phyloP scores from a whole-genome alignment of 2,797 vertebrate genomes.

The Lacerta viridis region DNA sequence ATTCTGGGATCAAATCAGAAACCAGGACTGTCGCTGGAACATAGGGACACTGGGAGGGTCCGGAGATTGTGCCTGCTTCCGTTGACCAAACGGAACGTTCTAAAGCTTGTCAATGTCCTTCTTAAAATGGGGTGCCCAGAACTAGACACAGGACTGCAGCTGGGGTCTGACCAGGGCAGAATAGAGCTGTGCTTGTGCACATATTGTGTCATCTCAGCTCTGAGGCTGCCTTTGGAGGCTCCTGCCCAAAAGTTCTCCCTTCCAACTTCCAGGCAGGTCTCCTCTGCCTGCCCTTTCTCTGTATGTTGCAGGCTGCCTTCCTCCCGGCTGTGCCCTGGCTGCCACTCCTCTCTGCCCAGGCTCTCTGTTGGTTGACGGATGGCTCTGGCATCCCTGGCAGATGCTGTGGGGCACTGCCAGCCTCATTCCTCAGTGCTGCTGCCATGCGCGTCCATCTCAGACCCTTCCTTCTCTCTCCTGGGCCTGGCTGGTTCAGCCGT shows the following conservation, averaged over 20 bases:
- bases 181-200: too few species aligned
- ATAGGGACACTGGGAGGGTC: too few species aligned
- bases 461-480: neutral
- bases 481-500: fast-evolving
- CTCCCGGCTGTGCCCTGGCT: neutral
- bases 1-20: too few species aligned
- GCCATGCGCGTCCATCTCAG: neutral
- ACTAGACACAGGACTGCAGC: too few species aligned
- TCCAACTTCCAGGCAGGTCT: neutral
- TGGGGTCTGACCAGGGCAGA: too few species aligned
- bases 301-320: neutral
- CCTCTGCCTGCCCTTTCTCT: neutral
- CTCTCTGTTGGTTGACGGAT: neutral
- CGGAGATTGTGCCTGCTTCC: too few species aligned
- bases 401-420: neutral
- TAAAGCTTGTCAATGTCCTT: too few species aligned
- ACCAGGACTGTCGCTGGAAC: too few species aligned
- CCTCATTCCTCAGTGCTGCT: neutral
- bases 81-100: too few species aligned
- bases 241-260: neutral
- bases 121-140: too few species aligned
- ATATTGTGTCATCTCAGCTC: neutral
- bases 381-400: neutral
- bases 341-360: neutral
- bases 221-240: neutral